Base-by-base conservation (phyloP, 2,113 vertebrate genomes). In the Casuarius casuarius region DNA sequence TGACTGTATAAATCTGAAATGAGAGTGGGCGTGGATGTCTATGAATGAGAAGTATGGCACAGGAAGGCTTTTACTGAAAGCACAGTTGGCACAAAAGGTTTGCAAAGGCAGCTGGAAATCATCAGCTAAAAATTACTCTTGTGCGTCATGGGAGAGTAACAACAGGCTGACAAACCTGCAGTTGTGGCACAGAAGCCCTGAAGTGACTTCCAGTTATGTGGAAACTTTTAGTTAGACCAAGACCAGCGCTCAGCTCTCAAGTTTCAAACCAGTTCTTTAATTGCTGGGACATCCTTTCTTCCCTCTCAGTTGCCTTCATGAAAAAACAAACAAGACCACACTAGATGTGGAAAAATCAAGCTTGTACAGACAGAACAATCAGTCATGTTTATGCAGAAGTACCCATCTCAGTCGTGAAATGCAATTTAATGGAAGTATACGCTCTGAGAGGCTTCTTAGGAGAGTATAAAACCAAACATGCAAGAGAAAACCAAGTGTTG, bases 21-120 rank as follows among this genome's bases (percentile, higher is more conserved):
- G n/a, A 66, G n/a, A 22, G 59, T 46, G 66, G 87, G 78, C 51
- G 54, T 73, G 35, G 38, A 40, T 7, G 40, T 67, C 42, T 67
- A 29, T 68, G 76, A 75, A 94, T 25, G 62, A 74, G 63, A 52
- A 66, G n/a, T 42, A 5, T n/a, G 78, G 66, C 74, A 92, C 74
- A 87, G 77, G 74, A 73, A 87, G 52, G 62, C 62, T 96, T 77
- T 59, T 44, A 8, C 46, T 68, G 77, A 84, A 79, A 87, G 74
- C 67, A 29, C 7, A 29, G 38, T 7, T 80, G 78, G 67, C 72
- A 59, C 87, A 79, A 38, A 87, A 58, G 58, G 52, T 72, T 84
- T 82, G 44, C 62, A 82, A 84, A 91, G 89, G 77, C 70, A 94
- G 89, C 59, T 94, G 89, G 49, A 94, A 87, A 81, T 87, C 6